Evolutionary conservation across 2,888 invertebrate species (phyloP), one percentile per base, ranked within the genome.

Genomic region (Leucophora obtusa): DNA sequence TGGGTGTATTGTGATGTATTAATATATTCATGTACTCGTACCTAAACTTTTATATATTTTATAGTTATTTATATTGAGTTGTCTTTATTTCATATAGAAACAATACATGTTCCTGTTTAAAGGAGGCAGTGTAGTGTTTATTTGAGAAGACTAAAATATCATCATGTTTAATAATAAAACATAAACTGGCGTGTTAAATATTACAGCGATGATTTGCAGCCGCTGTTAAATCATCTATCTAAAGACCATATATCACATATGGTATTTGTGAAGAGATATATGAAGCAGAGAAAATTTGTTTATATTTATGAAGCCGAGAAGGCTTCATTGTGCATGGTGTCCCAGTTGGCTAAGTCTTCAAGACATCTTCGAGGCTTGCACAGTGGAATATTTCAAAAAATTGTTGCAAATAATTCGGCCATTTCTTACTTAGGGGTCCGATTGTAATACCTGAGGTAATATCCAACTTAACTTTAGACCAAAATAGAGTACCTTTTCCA

Each of bases 181-280:
- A 74, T 75, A 71, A 82, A 74, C 71, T 75, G 79, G 66, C 50
- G 73, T 70, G 71, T 79, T 78, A 75, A 75, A 82, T 72, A 82
- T 76, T 70, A 69, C 62, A 83, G 83, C 86, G 85, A 88, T 87
- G 87, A 88, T 86, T 88, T 88, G 88, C 88, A 88, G 88, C 89
- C 89, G 88, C 85, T 87, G 87, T 84, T 88, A 86, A 87, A 87
- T 88, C 87, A 87, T 85, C 86, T 84, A 85, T 85, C 84, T 83
- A 83, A 82, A 79, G 83, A 83, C 82, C 79, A 88, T 88, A 86
- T 86, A 88, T 88, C 85, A 87, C 84, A 82, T 18, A 28, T 81
- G 80, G 47, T 28, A 21, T 43, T 24, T 47, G 1, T 15, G 17
- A 35, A 6, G 7, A 1, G 11, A 66, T 18, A 38, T 38, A 38